Evolutionary conservation across 2,888 invertebrate species (phyloP), one percentile per base, ranked within the genome.

Genomic region (Cataglyphis livida): DNA sequence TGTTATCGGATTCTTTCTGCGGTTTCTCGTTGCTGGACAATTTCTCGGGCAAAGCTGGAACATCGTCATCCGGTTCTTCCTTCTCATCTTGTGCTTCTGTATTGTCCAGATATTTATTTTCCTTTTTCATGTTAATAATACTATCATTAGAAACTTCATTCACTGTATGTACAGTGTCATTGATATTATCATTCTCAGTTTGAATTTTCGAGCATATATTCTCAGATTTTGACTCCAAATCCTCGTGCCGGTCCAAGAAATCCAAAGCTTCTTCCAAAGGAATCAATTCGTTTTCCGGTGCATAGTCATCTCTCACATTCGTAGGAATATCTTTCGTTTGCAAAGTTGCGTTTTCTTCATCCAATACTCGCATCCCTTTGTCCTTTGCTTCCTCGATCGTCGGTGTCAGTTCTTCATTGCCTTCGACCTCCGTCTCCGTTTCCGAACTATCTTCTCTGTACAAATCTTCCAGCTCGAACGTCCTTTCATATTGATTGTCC

Each of bases 41-140:
- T 83, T 95, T 95, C 82, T 95, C 95, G 1, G 95, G 93, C 32
- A 95, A 89, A 0, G 94, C 93, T 70, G 94, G 94, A 35, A 95
- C 93, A 38, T 91, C 93, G 3, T 91, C 90, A 6, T 90, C 90
- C 0, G 66, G 85, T 0, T 91, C 90, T 25, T 93, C 91, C 2
- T 91, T 90, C 12, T 89, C 87, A 48, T 68, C 61, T 51, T 79
- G 89, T 21, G 87, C 88, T 0, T 92, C 89, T 12, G 82, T 82
- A 5, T 51, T 51, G 0, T 54, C 70, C 4, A 71, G 28, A 44
- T 35, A n/a, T 21, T 85, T 84, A 0, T 59, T 76, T 9, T 57
- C 54, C 0, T 38, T 10, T 9, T 90, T 85, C 1, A 75, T 71
- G 5, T 41, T 59, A 59, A 71, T 28, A 18, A 74, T 10, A 7